phyloP scores from a whole-genome alignment of 2,888 invertebrate genomes.

The Notodromas monacha region DNA sequence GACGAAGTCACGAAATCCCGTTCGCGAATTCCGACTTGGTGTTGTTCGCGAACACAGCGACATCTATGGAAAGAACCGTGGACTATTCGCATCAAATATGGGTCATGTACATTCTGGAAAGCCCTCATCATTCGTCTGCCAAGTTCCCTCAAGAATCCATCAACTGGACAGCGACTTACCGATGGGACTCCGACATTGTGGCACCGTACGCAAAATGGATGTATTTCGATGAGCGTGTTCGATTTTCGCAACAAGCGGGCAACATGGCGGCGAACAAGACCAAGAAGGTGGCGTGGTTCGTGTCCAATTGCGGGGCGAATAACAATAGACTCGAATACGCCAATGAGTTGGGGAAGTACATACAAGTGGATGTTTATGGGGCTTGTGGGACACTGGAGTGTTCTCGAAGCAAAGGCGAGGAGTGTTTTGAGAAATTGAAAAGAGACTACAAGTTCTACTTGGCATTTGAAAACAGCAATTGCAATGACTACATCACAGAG shows the following conservation, averaged over 20 bases:
- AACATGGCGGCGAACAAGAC: conserved; percentile 74
- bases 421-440: conserved; percentile 16
- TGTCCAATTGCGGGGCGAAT: conserved; percentile 76
- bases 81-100: no score
- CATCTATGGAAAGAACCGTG: no score
- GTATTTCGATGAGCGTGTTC: conserved; percentile 37
- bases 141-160: conserved; percentile 31
- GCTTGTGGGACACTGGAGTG: conserved; percentile 13
- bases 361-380: conserved; percentile 65
- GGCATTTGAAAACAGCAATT: conserved; percentile 19
- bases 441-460: conserved; percentile 18
- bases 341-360: conserved; percentile 44
- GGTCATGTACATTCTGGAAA: conserved; percentile 75
- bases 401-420: conserved; percentile 13
- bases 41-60: no score
- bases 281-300: conserved; percentile 81
- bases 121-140: conserved; percentile 73
- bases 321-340: conserved; percentile 66
- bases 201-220: conserved; percentile 84
- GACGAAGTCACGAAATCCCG: no score
- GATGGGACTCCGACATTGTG: conserved; percentile 74
- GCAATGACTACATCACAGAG: conserved; percentile 18
- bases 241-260: conserved; percentile 24
- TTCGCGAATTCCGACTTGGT: no score
- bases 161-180: conserved; percentile 93